Base-by-base conservation (phyloP, 2,888 invertebrate genomes). In the Peribatodes rhomboidaria region DNA sequence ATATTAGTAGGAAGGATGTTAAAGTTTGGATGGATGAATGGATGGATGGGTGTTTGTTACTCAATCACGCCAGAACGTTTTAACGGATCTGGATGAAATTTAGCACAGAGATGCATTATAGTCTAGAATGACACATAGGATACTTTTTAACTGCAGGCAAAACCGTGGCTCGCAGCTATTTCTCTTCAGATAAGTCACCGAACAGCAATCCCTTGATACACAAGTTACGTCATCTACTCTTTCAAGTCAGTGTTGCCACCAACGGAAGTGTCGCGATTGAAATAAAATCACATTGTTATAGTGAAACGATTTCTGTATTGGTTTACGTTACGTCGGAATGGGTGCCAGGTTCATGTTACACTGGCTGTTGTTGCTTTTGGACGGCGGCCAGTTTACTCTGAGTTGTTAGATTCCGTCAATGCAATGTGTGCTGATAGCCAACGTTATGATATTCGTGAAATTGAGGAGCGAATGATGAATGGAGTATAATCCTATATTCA, bases 251-350 rank as follows among this genome's bases (percentile, higher is more conserved):
- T 46, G 33, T 7, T n/a, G 50, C 35, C 56, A 46, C 37, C 37
- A 18, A 18, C 44, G 50, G 61, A 57, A 57, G 65, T 61, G 69
- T 60, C 59, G 57, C 66, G 70, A 71, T 73, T 68, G 72, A 73
- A 72, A 73, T 70, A 71, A 68, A 75, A 72, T 71, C 67, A 67
- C 66, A 68, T 61, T 69, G 71, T 69, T 72, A 72, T 70, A 62
- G 68, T 54, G 57, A 44, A 69, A 65, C 65, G 67, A 59, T 60
- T 68, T 61, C 46, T 65, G 44, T 69, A 69, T 71, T 68, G 69
- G 64, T 61, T 68, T 67, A 65, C 56, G 65, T 52, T 59, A 47
- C 55, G 55, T 56, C 31, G 57, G 49, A 58, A 69, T 67, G 54
- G 65, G 56, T 33, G 14, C 37, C n/a, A 46, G 20, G 64, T 16